Evolutionary conservation across 2,113 vertebrate species (phyloP).

Genomic region (Rissa tridactyla): DNA sequence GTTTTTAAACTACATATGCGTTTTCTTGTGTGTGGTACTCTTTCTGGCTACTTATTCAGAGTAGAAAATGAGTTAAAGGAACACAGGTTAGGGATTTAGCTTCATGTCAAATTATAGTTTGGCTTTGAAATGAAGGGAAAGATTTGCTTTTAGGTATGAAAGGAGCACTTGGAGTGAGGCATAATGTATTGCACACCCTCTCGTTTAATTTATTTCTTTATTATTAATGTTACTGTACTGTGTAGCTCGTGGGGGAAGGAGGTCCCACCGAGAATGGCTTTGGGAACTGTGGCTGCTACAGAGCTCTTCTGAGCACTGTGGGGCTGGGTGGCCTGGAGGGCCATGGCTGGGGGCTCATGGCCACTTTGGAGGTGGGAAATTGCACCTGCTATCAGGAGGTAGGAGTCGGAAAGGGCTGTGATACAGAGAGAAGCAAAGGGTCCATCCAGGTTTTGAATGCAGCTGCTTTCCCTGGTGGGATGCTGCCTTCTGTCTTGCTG

Average conservation of each 20-base stretch:
- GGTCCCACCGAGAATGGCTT: background rate
- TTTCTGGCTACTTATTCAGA: background rate
- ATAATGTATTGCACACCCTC: fast-evolving
- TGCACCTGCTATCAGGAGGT: background rate
- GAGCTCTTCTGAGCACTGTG: background rate
- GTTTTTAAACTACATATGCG: background rate
- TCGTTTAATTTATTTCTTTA: background rate
- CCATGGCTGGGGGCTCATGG: background rate
- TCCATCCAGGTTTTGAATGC: background rate
- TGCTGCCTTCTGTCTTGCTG: background rate
- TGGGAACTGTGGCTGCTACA: background rate
- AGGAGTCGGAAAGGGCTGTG: background rate
- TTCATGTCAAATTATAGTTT: background rate
- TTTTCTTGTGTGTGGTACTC: background rate
- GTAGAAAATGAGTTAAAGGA: background rate
- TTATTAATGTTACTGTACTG: background rate
- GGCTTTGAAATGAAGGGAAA: background rate
- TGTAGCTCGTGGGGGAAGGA: background rate
- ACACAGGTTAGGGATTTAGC: background rate
- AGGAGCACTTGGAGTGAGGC: background rate
- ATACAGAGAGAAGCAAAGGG: background rate
- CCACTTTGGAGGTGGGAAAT: background rate
- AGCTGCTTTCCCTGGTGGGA: background rate
- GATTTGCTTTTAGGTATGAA: background rate
- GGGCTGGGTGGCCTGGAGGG: background rate